A percentile compares a stretch with the other conserved stretches of the same genome.
Conservation (phyloP, 2,113 vertebrate genomes). For the Phainopepla nitens region DNA sequence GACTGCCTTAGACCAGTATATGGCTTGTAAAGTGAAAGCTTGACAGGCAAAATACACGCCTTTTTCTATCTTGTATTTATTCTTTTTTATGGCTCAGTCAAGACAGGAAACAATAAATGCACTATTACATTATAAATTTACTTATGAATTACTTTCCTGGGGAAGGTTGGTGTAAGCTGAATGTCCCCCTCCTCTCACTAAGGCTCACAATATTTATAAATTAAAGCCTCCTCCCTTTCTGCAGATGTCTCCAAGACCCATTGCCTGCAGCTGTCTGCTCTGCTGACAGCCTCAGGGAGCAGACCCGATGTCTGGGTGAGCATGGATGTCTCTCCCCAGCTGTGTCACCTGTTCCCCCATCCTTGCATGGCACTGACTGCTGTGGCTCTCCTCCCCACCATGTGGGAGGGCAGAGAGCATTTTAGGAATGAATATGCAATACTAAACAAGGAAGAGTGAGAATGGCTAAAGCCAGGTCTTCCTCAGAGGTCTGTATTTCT, state of each 20-base stretch:
- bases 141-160: neutral
- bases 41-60: neutral
- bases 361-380: neutral
- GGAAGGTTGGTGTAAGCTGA: neutral
- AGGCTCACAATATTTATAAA: neutral
- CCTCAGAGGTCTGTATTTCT: neutral
- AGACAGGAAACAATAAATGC: neutral
- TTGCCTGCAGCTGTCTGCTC: neutral
- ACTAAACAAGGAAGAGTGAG: neutral
- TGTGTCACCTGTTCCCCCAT: neutral
- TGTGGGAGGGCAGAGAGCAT: rapidly evolving
- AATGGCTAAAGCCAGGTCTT: neutral
- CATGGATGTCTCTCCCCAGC: neutral
- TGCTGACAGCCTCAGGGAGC: neutral
- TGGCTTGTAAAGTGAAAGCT: neutral
- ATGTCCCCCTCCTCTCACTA: neutral
- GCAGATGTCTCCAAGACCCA: neutral
- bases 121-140: neutral
- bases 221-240: neutral
- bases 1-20: neutral
- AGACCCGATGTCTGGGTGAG: rapidly evolving
- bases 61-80: neutral
- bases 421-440: neutral
- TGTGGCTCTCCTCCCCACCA: neutral
- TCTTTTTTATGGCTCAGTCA: neutral